phyloP scores from a whole-genome alignment of 2,888 invertebrate species.

The Limnephilus lunatus region DNA sequence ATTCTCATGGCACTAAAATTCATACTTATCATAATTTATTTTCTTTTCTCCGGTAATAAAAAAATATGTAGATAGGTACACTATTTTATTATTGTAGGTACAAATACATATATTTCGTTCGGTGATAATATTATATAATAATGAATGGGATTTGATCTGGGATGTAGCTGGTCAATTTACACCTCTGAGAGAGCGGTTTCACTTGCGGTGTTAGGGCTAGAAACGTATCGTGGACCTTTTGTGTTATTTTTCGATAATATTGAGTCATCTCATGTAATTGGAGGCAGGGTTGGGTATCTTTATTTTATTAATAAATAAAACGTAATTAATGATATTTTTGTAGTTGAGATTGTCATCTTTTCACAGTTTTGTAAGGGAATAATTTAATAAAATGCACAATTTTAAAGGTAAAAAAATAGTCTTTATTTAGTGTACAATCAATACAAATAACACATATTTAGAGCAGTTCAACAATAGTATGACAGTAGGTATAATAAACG shows the following conservation, averaged over 20 bases:
- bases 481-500: too few species aligned
- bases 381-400: too few species aligned
- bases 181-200: background rate
- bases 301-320: too few species aligned
- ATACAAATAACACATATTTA: too few species aligned
- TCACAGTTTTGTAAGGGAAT: too few species aligned
- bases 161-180: constrained; percentile 11
- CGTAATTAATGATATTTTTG: too few species aligned
- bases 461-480: too few species aligned
- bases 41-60: background rate
- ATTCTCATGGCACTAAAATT: background rate
- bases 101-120: background rate
- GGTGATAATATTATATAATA: background rate
- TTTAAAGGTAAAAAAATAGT: too few species aligned
- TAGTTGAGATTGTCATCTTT: too few species aligned
- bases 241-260: background rate
- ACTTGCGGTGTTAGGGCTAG: background rate
- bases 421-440: too few species aligned
- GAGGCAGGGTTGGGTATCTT: background rate
- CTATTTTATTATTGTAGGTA: background rate
- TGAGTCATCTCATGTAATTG: background rate
- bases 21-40: background rate
- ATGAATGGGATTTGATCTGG: constrained; percentile 8
- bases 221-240: background rate
- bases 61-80: background rate